phyloP scores from a whole-genome alignment of 1,140 invertebrate species.

The Anastrepha ludens region DNA sequence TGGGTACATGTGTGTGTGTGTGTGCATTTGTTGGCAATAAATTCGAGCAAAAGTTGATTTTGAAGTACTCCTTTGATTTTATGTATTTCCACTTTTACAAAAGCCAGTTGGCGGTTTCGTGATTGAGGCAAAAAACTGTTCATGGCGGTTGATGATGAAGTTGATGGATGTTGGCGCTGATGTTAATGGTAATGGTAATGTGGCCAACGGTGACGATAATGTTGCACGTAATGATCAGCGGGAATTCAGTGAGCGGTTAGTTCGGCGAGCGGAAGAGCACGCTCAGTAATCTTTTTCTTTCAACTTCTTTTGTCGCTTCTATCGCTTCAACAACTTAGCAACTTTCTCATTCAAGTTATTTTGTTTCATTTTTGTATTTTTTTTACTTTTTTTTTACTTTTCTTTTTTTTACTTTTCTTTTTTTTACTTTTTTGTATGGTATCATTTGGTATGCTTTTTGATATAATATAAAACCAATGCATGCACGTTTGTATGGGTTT shows the following conservation, averaged over 20 bases:
- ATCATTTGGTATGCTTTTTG: slow-evolving; percentile 11
- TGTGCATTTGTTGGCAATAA: neutral
- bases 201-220: slow-evolving; percentile 47
- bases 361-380: neutral
- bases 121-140: neutral
- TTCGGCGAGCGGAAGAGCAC: too few species aligned
- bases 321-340: slow-evolving; percentile 1
- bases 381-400: slow-evolving; percentile 1
- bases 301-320: neutral
- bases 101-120: slow-evolving; percentile 16
- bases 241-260: neutral
- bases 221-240: slow-evolving; percentile 46
- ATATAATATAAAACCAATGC: slow-evolving; percentile 1
- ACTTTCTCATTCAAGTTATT: slow-evolving; percentile 35
- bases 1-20: neutral
- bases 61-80: slow-evolving; percentile 30
- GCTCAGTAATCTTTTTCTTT: neutral
- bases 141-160: slow-evolving; percentile 26
- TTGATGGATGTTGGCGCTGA: slow-evolving; percentile 40
- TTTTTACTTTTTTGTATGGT: slow-evolving; percentile 27
- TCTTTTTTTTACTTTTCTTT: neutral
- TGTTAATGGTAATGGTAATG: slow-evolving; percentile 34
- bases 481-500: neutral
- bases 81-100: neutral
- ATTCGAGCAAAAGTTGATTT: slow-evolving; percentile 28